Evolutionary conservation across 2,113 vertebrate species (phyloP).

Genomic region (Salvator merianae): DNA sequence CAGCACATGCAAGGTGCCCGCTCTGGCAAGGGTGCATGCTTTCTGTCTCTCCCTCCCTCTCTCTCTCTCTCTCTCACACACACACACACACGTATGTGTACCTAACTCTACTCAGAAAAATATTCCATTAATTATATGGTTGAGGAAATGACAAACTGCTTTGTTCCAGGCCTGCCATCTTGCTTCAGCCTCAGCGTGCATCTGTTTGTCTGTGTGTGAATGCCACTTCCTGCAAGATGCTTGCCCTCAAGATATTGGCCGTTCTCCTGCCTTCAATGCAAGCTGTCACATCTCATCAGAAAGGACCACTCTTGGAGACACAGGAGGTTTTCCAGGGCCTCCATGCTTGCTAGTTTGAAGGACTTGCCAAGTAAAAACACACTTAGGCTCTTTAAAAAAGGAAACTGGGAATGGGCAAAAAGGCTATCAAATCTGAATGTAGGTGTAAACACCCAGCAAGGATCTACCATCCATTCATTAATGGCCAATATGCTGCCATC

Average conservation of each 20-base stretch:
- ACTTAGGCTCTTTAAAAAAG: background rate
- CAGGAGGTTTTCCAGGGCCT: background rate
- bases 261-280: constrained; percentile 18
- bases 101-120: background rate
- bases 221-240: constrained; percentile 26
- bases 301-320: background rate
- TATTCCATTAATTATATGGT: constrained; percentile 18
- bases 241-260: constrained; percentile 31
- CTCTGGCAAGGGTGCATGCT: background rate
- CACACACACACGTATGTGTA: background rate
- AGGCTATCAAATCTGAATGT: background rate
- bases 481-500: background rate
- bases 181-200: constrained; percentile 9
- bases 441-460: background rate
- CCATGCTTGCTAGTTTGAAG: constrained; percentile 6
- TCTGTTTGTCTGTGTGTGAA: constrained; percentile 6
- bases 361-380: constrained; percentile 16
- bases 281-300: constrained; percentile 21
- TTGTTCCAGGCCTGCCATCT: constrained; percentile 15
- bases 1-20: no score
- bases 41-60: no score
- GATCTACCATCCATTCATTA: background rate
- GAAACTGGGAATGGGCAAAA: background rate
- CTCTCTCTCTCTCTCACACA: background rate
- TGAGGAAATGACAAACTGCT: constrained; percentile 33